Percentiles rank a stretch among this genome's conserved stretches.
phyloP scores from a whole-genome alignment of 2,888 invertebrate genomes.

The Agrenia bidenticulata region DNA sequence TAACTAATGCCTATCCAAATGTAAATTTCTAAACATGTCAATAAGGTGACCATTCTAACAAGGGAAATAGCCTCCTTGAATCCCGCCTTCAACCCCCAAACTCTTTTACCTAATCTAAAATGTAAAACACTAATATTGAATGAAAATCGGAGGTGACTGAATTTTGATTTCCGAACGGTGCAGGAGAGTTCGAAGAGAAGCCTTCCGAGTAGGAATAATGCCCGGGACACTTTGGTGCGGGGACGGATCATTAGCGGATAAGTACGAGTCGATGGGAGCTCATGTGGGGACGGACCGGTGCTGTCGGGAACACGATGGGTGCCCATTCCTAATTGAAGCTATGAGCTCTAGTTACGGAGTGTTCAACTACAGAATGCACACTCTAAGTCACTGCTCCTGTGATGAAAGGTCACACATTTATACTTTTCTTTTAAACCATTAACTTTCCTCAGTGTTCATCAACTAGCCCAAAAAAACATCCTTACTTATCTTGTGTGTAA shows the following conservation, averaged over 20 bases:
- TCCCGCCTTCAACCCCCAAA: no score
- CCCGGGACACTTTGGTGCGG: slow-evolving; percentile 79
- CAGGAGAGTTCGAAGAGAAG: slow-evolving; percentile 48
- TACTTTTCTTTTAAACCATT: slow-evolving; percentile 13
- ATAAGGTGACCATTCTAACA: no score
- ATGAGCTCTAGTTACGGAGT: slow-evolving; percentile 65
- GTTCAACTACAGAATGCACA: slow-evolving; percentile 71
- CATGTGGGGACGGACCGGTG: slow-evolving; percentile 67
- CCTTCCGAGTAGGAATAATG: slow-evolving; percentile 51
- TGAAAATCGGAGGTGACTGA: no score
- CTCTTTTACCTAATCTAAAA: no score
- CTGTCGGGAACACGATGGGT: slow-evolving; percentile 70
- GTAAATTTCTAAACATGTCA: no score
- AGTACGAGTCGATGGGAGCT: slow-evolving; percentile 66
- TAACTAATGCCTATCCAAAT: no score
- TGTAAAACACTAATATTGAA: no score
- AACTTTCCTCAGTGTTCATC: not conserved
- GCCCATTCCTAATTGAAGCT: slow-evolving; percentile 66
- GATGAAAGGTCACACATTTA: slow-evolving; percentile 73
- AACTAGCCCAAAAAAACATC: no score
- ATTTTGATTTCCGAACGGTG: not conserved
- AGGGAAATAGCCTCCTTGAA: no score
- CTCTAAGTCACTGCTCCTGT: slow-evolving; percentile 74
- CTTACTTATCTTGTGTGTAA: no score
- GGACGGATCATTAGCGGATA: slow-evolving; percentile 62